A percentile compares a stretch with the other conserved stretches of the same genome.
Evolutionary conservation across 2,797 vertebrate genomes (phyloP).

Genomic region (Paguma larvata): DNA sequence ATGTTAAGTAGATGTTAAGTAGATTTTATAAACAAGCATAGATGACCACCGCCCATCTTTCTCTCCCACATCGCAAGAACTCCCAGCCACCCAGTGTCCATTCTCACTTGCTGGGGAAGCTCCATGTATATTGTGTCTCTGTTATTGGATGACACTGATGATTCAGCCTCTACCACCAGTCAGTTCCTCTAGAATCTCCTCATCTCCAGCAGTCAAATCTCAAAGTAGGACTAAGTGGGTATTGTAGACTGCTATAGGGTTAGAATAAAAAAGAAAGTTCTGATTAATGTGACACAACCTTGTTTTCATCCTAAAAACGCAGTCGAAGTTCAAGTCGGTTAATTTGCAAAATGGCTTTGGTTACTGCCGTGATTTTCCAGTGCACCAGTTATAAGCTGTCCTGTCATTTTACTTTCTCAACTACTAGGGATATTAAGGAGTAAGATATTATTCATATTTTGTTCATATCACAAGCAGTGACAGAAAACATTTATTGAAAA

Average conservation of each 20-base stretch:
- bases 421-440: background rate
- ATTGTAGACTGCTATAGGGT: background rate
- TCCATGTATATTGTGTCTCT: rapidly evolving
- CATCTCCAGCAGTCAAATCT: background rate
- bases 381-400: background rate
- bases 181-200: background rate
- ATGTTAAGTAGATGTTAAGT: background rate
- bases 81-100: no score
- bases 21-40: background rate
- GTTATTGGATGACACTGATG: background rate
- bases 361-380: background rate
- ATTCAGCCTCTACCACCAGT: background rate
- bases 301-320: background rate
- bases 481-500: background rate
- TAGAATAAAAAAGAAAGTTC: background rate
- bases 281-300: background rate
- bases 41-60: background rate
- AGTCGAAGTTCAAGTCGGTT: background rate
- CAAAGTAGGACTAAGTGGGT: background rate
- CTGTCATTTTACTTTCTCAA: background rate
- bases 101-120: rapidly evolving
- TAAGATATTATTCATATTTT: background rate
- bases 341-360: background rate
- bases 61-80: background rate
- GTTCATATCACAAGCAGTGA: background rate